phyloP scores from a whole-genome alignment of 2,888 invertebrate species.

The Anarsia innoxiella region DNA sequence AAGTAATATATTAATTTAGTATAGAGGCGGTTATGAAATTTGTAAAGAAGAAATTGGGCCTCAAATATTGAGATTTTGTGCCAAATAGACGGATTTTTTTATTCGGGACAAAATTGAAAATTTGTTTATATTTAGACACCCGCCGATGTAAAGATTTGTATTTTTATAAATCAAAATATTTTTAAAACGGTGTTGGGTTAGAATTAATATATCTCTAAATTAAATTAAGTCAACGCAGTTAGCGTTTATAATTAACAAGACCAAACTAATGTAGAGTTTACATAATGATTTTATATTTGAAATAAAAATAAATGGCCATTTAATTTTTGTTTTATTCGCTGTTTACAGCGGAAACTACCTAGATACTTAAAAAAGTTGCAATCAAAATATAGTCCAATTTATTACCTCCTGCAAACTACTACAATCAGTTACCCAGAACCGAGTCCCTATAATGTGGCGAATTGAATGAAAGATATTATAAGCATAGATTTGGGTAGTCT shows the following conservation, averaged over 20 bases:
- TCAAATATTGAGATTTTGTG: conserved; percentile 56
- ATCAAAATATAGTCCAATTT: too few relatives aligned
- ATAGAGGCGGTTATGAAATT: conserved; percentile 20
- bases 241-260: conserved; percentile 51
- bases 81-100: conserved; percentile 66
- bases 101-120: conserved; percentile 65
- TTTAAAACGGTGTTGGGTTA: conserved; percentile 58
- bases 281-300: conserved; percentile 31
- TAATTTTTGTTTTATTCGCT: too few relatives aligned
- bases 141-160: conserved; percentile 47
- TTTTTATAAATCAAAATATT: conserved; percentile 30
- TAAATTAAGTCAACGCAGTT: conserved; percentile 47
- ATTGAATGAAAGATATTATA: too few relatives aligned
- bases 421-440: too few relatives aligned
- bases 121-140: conserved; percentile 38
- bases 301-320: conserved; percentile 49
- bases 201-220: conserved; percentile 23
- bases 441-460: too few relatives aligned
- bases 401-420: too few relatives aligned
- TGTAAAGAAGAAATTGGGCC: conserved; percentile 19
- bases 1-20: conserved; percentile 13
- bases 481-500: too few relatives aligned
- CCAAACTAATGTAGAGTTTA: conserved; percentile 66
- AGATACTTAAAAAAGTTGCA: too few relatives aligned
- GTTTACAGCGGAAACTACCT: too few relatives aligned